Evolutionary conservation across 2,113 vertebrate genomes (phyloP), one percentile per base, ranked within the genome.

Genomic region (Aix galericulata): DNA sequence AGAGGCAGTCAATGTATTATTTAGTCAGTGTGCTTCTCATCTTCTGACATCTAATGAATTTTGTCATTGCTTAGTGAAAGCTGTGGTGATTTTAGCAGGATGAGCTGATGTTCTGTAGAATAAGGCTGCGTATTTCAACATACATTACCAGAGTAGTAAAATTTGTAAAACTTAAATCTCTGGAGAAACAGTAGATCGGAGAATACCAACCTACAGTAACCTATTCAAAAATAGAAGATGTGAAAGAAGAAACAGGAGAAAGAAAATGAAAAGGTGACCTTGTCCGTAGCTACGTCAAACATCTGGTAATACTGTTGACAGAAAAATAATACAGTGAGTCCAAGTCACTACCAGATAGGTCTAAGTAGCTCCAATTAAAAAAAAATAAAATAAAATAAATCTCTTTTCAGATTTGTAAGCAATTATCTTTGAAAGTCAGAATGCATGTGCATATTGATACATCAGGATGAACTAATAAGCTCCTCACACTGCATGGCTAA

Each of bases 401-500:
- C 73, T 87, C 48, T 72, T 91, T 87, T 67, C 91, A 56, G 91
- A 86, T 91, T 72, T 84, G 22, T 8, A 96, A 93, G 86, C 79
- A 96, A 7, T 96, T 91, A 23, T 63, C 69, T 97, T 89, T 96
- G 93, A 91, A 96, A 92, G 66, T 95, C 82, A 95, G 69, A 94
- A 78, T 31, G 32, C 66, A 85, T 86, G 59, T 66, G 29, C 34
- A 13, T 81, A 60, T 50, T 34, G 20, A 25, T 86, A 76, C 58
- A 14, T 78, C 78, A 86, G 89, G 77, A 60, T 95, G 52, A 94
- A 63, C 62, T 89, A 69, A 71, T 64, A 64, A 74, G 64, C 59
- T 91, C 4, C 48, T 86, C 17, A 31, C 9, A 3, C 22, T 52
- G 29, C 80, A 55, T 68, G 84, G 56, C 73, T 95, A 87, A 63